Base-by-base conservation (phyloP, 2,888 invertebrate genomes). In the Meiosimyza platycephala region DNA sequence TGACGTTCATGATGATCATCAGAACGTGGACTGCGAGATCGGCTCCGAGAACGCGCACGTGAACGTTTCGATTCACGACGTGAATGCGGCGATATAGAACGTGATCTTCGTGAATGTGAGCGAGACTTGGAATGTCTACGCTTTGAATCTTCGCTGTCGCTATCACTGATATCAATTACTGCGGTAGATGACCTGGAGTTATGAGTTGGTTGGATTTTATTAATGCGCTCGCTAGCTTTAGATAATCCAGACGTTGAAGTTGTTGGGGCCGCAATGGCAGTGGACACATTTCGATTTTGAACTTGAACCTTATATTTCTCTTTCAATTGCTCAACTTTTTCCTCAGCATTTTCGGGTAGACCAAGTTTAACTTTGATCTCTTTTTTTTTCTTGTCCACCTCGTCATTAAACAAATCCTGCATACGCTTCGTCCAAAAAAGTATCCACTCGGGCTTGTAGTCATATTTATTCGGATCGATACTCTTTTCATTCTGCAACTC, bases 381-480 rank as follows among this genome's bases (percentile, higher is more conserved):
- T 69, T 90, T 89, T 76, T 93, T 91, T 73, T 91, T 89, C 16
- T 88, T 87, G 71, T 91, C 90, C 6, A 94, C 82, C 79, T 94
- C 92, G 15, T 91, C 90, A 47, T 91, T 90, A 81, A 94, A 93
- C 9, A 96, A 85, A 77, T 94, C 94, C 71, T 92, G 91, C 92
- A 95, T 94, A 13, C 94, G 90, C 74, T 90, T 90, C 80, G 94
- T 94, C 96, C 96, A 96, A 85, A 91, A 95, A 67, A 90, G 88
- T 69, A 95, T 95, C 96, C 96, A 96, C 81, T 96, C 96, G 0
- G 95, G 94, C 79, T 95, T 95, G 84, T 94, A 96, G 82, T 96
- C 95, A 83, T 95, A 92, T 76, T 92, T 92, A 50, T 92, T 89
- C 0, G 94, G 92, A 84, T 96, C 94, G 13, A 80, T 79, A 84